Conservation (phyloP, 2,113 vertebrate genomes). For the Haplotaxodon microlepis region DNA sequence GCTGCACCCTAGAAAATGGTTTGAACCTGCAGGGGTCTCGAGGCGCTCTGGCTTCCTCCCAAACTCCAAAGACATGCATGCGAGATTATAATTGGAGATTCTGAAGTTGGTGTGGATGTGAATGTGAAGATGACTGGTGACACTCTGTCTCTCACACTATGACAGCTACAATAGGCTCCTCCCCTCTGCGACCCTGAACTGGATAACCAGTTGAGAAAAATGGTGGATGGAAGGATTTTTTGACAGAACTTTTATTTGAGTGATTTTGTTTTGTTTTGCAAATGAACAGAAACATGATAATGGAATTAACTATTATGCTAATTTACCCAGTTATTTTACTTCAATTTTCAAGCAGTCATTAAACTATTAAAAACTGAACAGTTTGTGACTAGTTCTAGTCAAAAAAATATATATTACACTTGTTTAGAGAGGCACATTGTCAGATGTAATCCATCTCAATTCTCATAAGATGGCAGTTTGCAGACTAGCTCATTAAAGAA, state of each 20-base stretch:
- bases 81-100: not conserved
- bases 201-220: not conserved
- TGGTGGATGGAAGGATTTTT: not conserved
- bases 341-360: not conserved
- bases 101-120: not conserved
- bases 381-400: not conserved
- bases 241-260: not conserved
- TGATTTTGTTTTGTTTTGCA: not conserved
- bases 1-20: not conserved
- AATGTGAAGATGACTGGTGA: not conserved
- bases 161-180: not conserved
- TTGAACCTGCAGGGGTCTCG: not conserved
- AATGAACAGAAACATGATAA: fast-evolving
- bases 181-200: not conserved
- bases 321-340: not conserved
- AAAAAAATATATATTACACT: not conserved
- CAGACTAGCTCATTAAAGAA: not conserved
- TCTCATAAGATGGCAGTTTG: not conserved
- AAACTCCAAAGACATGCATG: not conserved
- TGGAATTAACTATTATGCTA: not conserved
- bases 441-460: not conserved
- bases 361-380: not conserved
- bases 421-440: not conserved
- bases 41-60: not conserved
- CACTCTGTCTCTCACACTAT: not conserved